Conservation (phyloP, 2,888 invertebrate genomes). For the Allolobophora icterica region DNA sequence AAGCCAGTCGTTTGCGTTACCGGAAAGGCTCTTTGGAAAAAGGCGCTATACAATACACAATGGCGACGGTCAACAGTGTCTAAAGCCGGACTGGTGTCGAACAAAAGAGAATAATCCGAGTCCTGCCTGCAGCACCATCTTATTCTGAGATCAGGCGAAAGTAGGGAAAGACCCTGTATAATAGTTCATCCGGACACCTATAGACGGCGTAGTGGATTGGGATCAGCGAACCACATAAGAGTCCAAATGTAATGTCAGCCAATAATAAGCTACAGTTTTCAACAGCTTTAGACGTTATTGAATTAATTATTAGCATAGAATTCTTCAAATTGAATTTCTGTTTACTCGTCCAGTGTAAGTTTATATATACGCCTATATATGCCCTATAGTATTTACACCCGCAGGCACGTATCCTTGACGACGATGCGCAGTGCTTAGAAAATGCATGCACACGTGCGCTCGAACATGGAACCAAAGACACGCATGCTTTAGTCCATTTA, state of each 20-base stretch:
- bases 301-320: background rate
- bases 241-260: background rate
- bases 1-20: background rate
- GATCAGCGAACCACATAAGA: background rate
- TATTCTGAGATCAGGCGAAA: background rate
- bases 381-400: background rate
- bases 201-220: background rate
- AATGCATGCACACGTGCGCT: background rate
- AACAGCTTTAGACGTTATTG: background rate
- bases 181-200: background rate
- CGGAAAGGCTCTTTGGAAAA: background rate
- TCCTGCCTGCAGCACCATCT: background rate
- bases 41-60: background rate
- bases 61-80: background rate
- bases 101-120: background rate
- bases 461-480: background rate
- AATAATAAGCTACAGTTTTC: background rate
- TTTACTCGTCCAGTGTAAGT: background rate
- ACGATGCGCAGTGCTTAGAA: background rate
- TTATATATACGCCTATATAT: too few relatives aligned
- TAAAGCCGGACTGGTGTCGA: background rate
- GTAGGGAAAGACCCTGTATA: background rate
- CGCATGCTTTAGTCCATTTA: background rate
- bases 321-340: background rate
- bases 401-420: background rate